Base-by-base conservation (phyloP, 1,140 invertebrate genomes). In the Brachionus koreanus region DNA sequence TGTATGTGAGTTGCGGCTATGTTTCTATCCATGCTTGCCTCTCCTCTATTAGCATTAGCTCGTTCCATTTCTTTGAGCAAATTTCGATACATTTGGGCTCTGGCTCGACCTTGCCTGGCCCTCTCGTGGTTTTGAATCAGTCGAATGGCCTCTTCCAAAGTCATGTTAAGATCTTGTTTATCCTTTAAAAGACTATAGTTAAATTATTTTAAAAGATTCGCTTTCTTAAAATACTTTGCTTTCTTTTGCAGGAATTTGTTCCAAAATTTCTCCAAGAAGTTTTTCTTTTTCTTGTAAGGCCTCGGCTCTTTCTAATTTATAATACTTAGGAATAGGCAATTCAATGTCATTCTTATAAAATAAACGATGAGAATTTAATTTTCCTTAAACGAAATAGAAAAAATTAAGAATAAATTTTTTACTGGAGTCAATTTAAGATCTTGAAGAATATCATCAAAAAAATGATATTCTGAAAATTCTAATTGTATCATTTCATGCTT, bases 61-160 rank as follows among this genome's bases (percentile, higher is more conserved):
- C 85, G 85, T 25, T 88, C 87, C n/a, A 85, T 83, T 69, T 87
- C 86, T 87, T 93, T 93, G 93, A 96, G 95, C 84, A 96, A 95
- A 85, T 95, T 93, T 35, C 61, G 33, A 13, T 67, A 67, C 35
- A 82, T 67, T 67, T 69, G 79, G 9, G 94, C 89, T 86, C 91
- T 89, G 4, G 93, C 84, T 57, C 94, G 89, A 61, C 88, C 95
- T 87, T 97, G 95, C 52, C 95, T 90, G 0, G 95, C 95, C 84
- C 95, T 88, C 88, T 97, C 96, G 85, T 96, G 94, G 33, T 92
- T 92, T 86, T 97, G 95, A 81, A 98, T 92, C 1, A 96, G 89
- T 37, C 91, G 89, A 43, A 97, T 92, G 0, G 95, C 94, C 88
- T 96, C 93, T 43, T 93, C 91, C 86, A 94, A 91, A 0, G 92